A percentile compares a stretch with the other conserved stretches of the same genome.
phyloP scores from a whole-genome alignment of 2,797 vertebrate genomes.

The Enoplosus armatus region DNA sequence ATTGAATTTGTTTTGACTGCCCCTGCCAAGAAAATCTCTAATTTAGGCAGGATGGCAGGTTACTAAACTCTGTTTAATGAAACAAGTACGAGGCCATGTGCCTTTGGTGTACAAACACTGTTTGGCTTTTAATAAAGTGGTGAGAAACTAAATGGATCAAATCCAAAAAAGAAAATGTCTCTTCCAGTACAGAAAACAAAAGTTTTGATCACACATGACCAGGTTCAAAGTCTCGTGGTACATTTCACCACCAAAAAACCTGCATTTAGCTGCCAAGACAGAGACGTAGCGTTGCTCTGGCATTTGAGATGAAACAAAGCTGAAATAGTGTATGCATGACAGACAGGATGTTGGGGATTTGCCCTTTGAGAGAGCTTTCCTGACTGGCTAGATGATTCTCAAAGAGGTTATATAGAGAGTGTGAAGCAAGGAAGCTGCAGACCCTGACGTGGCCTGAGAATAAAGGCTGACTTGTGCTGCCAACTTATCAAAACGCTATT shows the following conservation, averaged over 20 bases:
- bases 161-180: not conserved
- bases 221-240: constrained; percentile 15
- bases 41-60: constrained; percentile 53
- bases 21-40: constrained; percentile 57
- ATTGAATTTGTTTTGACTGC: constrained; percentile 63
- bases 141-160: constrained; percentile 6
- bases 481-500: constrained; percentile 48
- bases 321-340: constrained; percentile 57
- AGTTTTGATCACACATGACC: not conserved
- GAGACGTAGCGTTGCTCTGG: constrained; percentile 22
- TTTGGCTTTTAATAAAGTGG: constrained; percentile 20
- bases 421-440: constrained; percentile 34
- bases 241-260: constrained; percentile 31
- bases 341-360: constrained; percentile 56
- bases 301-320: constrained; percentile 60
- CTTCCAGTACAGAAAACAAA: constrained; percentile 1
- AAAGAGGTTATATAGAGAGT: constrained; percentile 52
- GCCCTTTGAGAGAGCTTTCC: constrained; percentile 50
- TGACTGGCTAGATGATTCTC: constrained; percentile 51
- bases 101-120: constrained; percentile 11
- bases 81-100: constrained; percentile 34
- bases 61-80: constrained; percentile 51
- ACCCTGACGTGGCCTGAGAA: constrained; percentile 20
- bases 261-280: constrained; percentile 37
- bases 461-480: constrained; percentile 23